phyloP scores from a whole-genome alignment of 2,113 vertebrate species.

The Siphamia tubifer region DNA sequence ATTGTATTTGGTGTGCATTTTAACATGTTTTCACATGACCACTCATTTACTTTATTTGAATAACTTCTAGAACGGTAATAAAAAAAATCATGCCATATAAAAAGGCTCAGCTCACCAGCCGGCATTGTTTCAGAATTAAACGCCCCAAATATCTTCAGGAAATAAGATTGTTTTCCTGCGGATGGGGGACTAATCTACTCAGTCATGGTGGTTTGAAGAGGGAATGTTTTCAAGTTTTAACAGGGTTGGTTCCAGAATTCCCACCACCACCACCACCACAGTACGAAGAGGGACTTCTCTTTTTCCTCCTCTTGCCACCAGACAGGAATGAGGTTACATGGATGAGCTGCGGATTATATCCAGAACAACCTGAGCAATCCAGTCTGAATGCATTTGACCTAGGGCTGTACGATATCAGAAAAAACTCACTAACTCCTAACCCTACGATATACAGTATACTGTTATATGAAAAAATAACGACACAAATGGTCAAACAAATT shows the following conservation, averaged over 20 bases:
- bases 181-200: slow-evolving; percentile 78
- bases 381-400: slow-evolving; percentile 2
- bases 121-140: slow-evolving; percentile 78
- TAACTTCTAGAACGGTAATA: slow-evolving; percentile 63
- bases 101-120: slow-evolving; percentile 52
- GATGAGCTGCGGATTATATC: slow-evolving; percentile 53
- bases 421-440: too few relatives aligned
- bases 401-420: too few relatives aligned
- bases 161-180: slow-evolving; percentile 76
- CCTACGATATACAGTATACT: too few relatives aligned
- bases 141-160: slow-evolving; percentile 76
- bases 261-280: slow-evolving; percentile 64
- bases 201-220: slow-evolving; percentile 81
- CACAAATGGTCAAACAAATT: too few relatives aligned
- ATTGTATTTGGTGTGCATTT: slow-evolving; percentile 63
- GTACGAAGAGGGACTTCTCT: slow-evolving; percentile 46
- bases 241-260: slow-evolving; percentile 74
- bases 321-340: slow-evolving; percentile 47
- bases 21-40: slow-evolving; percentile 55
- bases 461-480: too few relatives aligned
- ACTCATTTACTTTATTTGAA: slow-evolving; percentile 71
- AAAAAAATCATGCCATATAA: slow-evolving; percentile 61
- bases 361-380: slow-evolving; percentile 18
- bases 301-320: slow-evolving; percentile 35
- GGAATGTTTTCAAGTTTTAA: slow-evolving; percentile 78